A percentile compares a stretch with the other conserved stretches of the same genome.
phyloP scores from a whole-genome alignment of 2,888 invertebrate species.

The Sinelater perroti region DNA sequence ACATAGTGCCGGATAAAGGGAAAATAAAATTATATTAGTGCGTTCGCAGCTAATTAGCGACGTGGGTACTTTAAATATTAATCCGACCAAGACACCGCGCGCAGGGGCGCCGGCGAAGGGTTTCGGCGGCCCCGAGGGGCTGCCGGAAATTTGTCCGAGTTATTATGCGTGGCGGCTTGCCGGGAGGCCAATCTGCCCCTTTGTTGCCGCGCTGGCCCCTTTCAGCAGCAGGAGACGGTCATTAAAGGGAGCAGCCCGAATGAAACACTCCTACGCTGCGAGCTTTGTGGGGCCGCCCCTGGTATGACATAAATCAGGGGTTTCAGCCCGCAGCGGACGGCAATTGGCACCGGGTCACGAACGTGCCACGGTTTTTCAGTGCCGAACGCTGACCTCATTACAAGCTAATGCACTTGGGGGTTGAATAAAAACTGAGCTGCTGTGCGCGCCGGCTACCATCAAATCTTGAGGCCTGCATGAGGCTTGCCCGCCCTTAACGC shows the following conservation, averaged over 20 bases:
- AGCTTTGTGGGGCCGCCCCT: too few relatives aligned
- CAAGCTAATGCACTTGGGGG: too few relatives aligned
- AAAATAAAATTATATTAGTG: slow-evolving; percentile 34
- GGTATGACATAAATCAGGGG: too few relatives aligned
- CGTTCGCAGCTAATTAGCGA: slow-evolving; percentile 36
- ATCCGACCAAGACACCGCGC: slow-evolving; percentile 46
- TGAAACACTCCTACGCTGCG: too few relatives aligned
- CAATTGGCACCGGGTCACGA: too few relatives aligned
- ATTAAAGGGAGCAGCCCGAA: slow-evolving; percentile 15
- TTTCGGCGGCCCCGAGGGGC: slow-evolving; percentile 45
- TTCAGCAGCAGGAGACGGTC: slow-evolving; percentile 40
- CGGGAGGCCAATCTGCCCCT: slow-evolving; percentile 42
- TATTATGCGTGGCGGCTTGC: slow-evolving; percentile 50
- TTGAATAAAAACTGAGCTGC: too few relatives aligned
- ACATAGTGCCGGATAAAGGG: slow-evolving; percentile 31
- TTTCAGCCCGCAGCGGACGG: too few relatives aligned
- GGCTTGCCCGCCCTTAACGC: too few relatives aligned
- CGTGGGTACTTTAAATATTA: slow-evolving; percentile 47
- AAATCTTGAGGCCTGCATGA: too few relatives aligned
- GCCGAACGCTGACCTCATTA: too few relatives aligned
- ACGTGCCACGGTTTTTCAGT: too few relatives aligned
- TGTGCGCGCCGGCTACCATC: too few relatives aligned
- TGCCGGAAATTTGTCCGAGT: slow-evolving; percentile 50
- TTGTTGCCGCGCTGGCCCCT: slow-evolving; percentile 45
- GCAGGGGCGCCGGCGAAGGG: slow-evolving; percentile 49